A percentile compares a stretch with the other conserved stretches of the same genome.
These are phyloP conservation scores for Tiliacea aurago DNA, from an alignment of 2,888 invertebrate species.

Conservation along the genomic window DNA sequence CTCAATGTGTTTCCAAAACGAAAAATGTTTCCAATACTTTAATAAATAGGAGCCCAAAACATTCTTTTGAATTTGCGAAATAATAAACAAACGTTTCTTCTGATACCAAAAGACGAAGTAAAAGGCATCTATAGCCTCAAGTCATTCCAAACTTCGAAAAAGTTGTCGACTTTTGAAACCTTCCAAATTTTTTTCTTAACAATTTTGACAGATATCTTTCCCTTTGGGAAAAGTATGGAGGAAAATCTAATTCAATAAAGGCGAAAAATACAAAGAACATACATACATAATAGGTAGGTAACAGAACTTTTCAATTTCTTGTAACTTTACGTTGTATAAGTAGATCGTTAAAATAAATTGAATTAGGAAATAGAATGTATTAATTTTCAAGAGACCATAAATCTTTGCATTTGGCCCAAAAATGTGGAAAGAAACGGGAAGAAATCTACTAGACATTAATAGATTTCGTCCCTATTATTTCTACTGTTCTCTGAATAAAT, in stretches of 20 bases:
- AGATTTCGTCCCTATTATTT: background rate
- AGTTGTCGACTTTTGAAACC: conserved; percentile 68
- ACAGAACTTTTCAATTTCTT: conserved; percentile 41
- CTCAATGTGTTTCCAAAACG: conserved; percentile 30
- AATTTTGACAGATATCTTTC: conserved; percentile 73
- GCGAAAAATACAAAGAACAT: conserved; percentile 51
- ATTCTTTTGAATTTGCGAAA: conserved; percentile 56
- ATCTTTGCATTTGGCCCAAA: background rate
- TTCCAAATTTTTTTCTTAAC: conserved; percentile 65
- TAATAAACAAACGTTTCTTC: conserved; percentile 60
- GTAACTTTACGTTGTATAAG: background rate
- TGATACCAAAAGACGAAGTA: conserved; percentile 54
- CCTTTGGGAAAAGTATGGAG: conserved; percentile 67
- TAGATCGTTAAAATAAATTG: background rate
- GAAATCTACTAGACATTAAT: background rate
- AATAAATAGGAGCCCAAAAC: conserved; percentile 45
- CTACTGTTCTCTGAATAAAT: conserved; percentile 2
- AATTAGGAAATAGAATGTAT: background rate
- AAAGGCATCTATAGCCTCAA: conserved; percentile 50
- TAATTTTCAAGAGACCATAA: background rate
- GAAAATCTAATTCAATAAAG: conserved; percentile 72
- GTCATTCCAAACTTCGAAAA: conserved; percentile 62
- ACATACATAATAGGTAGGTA: conserved; percentile 41
- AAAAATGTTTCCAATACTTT: conserved; percentile 53
- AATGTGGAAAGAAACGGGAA: background rate